Evolutionary conservation across 2,797 vertebrate genomes (phyloP).

Genomic region (Pterois miles): DNA sequence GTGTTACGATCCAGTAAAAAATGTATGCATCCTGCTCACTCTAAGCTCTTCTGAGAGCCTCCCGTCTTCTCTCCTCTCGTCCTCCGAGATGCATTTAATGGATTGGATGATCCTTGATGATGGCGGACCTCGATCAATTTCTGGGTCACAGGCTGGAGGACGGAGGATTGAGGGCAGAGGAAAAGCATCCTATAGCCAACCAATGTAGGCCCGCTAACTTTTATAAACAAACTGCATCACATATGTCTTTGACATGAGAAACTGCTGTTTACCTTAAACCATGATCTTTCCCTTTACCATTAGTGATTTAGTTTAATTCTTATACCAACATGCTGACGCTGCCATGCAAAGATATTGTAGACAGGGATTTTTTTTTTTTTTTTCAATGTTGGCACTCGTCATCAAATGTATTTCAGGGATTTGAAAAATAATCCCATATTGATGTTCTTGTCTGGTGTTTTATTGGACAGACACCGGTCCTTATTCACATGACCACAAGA

Average conservation of each 20-base stretch:
- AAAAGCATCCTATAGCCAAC: background rate
- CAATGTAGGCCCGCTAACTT: background rate
- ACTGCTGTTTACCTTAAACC: background rate
- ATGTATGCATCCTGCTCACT: background rate
- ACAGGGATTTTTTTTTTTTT: too few relatives aligned
- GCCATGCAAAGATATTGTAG: background rate
- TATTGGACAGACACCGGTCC: background rate
- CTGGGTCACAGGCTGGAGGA: background rate
- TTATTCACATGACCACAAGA: background rate
- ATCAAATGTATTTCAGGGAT: background rate
- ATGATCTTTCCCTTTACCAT: background rate
- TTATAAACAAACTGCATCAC: background rate
- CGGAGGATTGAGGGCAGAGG: background rate
- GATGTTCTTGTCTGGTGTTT: background rate
- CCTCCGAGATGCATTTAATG: background rate
- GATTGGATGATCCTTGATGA: background rate
- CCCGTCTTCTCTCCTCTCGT: background rate
- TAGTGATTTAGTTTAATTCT: background rate
- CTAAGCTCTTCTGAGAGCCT: background rate
- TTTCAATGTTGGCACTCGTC: background rate
- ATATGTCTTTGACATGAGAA: background rate
- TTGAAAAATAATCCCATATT: background rate
- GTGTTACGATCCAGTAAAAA: background rate
- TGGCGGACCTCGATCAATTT: background rate
- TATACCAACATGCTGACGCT: background rate